Conservation (phyloP, 2,113 vertebrate genomes). For the Myotis davidii region DNA sequence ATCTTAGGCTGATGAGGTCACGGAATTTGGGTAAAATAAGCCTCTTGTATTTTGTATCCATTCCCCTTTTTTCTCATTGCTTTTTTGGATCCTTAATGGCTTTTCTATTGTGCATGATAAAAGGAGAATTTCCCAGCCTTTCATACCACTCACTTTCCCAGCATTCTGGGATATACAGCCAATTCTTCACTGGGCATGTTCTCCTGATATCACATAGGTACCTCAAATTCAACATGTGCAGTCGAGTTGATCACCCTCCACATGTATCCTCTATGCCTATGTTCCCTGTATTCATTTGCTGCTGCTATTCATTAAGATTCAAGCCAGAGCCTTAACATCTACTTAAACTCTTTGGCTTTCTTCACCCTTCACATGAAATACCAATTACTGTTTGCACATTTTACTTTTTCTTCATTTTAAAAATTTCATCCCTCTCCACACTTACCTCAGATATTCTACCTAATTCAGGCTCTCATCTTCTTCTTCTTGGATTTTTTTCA, state of each 20-base stretch:
- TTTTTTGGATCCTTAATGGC: neutral
- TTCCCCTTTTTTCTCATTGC: neutral
- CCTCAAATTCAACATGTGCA: neutral
- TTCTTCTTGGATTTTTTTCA: neutral
- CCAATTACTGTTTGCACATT: neutral
- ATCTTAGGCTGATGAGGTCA: neutral
- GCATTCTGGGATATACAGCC: neutral
- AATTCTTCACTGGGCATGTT: neutral
- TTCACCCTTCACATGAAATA: neutral
- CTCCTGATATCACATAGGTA: neutral
- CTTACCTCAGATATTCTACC: neutral
- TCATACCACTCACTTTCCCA: neutral
- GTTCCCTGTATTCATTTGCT: neutral
- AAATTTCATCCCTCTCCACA: neutral
- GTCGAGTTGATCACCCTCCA: neutral
- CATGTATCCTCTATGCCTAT: neutral
- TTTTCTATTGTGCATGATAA: neutral
- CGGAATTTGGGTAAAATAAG: neutral
- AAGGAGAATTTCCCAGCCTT: neutral
- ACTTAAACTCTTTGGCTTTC: constrained; percentile 2
- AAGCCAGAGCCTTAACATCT: neutral
- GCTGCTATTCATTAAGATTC: neutral
- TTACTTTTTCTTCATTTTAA: neutral
- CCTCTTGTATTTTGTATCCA: neutral
- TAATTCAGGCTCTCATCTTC: neutral